phyloP scores from a whole-genome alignment of 2,888 invertebrate species.

The Tribolium freemani region DNA sequence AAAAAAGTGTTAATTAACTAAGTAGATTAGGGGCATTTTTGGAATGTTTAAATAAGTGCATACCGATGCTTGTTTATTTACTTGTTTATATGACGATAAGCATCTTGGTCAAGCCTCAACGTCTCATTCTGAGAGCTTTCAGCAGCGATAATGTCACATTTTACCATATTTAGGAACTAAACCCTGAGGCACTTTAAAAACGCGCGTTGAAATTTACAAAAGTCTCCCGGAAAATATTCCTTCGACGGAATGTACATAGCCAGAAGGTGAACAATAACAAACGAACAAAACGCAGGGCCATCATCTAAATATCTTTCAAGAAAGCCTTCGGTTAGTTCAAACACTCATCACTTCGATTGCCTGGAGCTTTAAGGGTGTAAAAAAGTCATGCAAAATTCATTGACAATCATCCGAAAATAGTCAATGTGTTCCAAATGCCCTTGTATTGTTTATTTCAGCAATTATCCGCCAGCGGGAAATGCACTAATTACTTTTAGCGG shows the following conservation, averaged over 20 bases:
- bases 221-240: constrained; percentile 34
- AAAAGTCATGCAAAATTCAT: constrained; percentile 45
- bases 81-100: not conserved
- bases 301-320: constrained; percentile 46
- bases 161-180: constrained; percentile 2
- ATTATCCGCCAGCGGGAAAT: constrained; percentile 39
- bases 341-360: constrained; percentile 46
- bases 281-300: constrained; percentile 42
- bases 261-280: constrained; percentile 45
- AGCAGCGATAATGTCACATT: not conserved
- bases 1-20: constrained; percentile 17
- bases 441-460: constrained; percentile 34
- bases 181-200: constrained; percentile 20
- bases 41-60: constrained; percentile 5
- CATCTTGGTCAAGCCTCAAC: not conserved
- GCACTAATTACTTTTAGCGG: constrained; percentile 40
- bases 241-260: constrained; percentile 44
- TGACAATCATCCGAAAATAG: constrained; percentile 2
- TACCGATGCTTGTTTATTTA: not conserved
- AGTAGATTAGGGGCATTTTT: constrained; percentile 21
- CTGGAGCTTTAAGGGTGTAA: constrained; percentile 28
- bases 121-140: not conserved
- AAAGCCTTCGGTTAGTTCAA: constrained; percentile 42
- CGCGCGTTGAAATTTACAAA: constrained; percentile 22
- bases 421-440: no score